phyloP scores from a whole-genome alignment of 2,113 vertebrate genomes.

The Danio rerio region GRCz12tu NC_133176.1:60535501-60536000 shows the following conservation, averaged over 20 bases:
- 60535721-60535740: too few relatives aligned
- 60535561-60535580: too few relatives aligned
- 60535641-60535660: too few relatives aligned
- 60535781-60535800: background rate
- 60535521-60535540: too few relatives aligned
- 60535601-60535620: too few relatives aligned
- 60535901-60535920: background rate
- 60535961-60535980: background rate
- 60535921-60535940: background rate
- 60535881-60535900: background rate
- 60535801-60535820: background rate
- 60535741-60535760: background rate
- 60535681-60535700: too few relatives aligned
- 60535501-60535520: too few relatives aligned
- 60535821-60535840: background rate
- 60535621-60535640: too few relatives aligned
- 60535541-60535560: too few relatives aligned
- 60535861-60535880: background rate
- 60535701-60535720: too few relatives aligned
- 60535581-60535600: too few relatives aligned
- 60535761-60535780: background rate
- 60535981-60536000: background rate
- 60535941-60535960: background rate
- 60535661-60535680: too few relatives aligned
- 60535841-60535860: background rate